Base-by-base conservation (phyloP, 2,113 vertebrate species). In the Etheostoma cragini region DNA sequence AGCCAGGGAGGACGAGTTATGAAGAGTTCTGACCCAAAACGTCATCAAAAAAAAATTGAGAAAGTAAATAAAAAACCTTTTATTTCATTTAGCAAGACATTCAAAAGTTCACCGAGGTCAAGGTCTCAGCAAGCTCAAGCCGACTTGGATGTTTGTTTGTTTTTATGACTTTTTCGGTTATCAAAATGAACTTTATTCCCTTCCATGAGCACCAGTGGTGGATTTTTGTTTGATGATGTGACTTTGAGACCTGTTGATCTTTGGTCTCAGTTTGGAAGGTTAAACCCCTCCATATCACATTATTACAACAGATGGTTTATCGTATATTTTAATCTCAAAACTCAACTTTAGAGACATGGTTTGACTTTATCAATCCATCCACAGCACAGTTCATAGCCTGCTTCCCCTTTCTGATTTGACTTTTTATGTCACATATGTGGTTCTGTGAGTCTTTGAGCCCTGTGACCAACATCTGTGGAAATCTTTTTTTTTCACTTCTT, bases 371-470 rank as follows among this genome's bases (percentile, higher is more conserved):
- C 45, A 75, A 24, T 60, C 60, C 1, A 30, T 22, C 30, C 65
- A n/a, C 65, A 19, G 6, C 50, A 45, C 35, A 30, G 56, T 52
- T 52, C 22, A 24, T 2, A 30, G 35, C 67, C 70, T 73, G 66
- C 72, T 89, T 90, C 89, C 76, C 57, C 76, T 82, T 84, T 85
- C 61, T 84, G 74, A 82, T 82, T 50, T 54, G 38, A 80, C 82
- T 81, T 83, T 42, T 87, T 75, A 6, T 57, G 84, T 84, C 76
- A 85, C 84, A 88, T 56, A 87, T 91, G 86, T 82, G 78, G 83
- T 80, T 87, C 26, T 88, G 60, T 73, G 80, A 47, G 86, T 45
- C 66, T 83, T 73, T 80, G 53, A 26, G 69, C 67, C 60, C 46
- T 60, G 33, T 4, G 5, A 70, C 54, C 76, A 82, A 91, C 89